Evolutionary conservation across 2,113 vertebrate genomes (phyloP), one percentile per base, ranked within the genome.

Genomic region (Semicossyphus pulcher): DNA sequence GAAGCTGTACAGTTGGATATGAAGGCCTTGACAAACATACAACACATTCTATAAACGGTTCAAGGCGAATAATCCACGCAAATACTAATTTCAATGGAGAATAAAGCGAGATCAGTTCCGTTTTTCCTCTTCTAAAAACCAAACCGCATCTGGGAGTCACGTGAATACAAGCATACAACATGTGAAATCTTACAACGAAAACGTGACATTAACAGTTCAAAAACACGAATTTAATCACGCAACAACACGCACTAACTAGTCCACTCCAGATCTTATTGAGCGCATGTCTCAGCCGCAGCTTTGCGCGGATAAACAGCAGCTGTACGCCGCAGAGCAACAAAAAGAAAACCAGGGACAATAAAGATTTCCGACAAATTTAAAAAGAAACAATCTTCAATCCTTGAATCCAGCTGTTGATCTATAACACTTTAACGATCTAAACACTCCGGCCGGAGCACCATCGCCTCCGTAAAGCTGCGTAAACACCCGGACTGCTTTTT

Each of bases 181-280:
- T 49, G 0, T 7, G 5, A 20, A 36, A 14, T 31, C 0, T 48
- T 2, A 25, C 18, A 26, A 6, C 28, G 1, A 15, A 25, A 47
- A 37, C 44, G 10, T 2, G 0, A 45, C 29, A 25, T 1, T 11
- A 21, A n/a, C 0, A 28, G 4, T 6, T n/a, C 2, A 9, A 29
- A 3, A 21, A 26, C 16, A 2, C 5, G 0, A 0, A 5, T 39
- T 71, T 59, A 0, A 1, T 1, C 1, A 1, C 6, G 1, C 0
- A 4, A 18, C 26, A 60, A 76, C 57, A 1, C 7, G 36, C 3
- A 26, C 12, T n/a, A 47, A 59, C 1, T 3, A 88, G 15, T 93
- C 93, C 93, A 91, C 52, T 93, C 92, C 93, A 32, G 32, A 23
- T 93, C 84, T 93, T 94, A 52, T 81, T 6, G 64, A 7, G 68